phyloP scores from a whole-genome alignment of 2,113 vertebrate species.

The Tretioscincus oriximinensis region DNA sequence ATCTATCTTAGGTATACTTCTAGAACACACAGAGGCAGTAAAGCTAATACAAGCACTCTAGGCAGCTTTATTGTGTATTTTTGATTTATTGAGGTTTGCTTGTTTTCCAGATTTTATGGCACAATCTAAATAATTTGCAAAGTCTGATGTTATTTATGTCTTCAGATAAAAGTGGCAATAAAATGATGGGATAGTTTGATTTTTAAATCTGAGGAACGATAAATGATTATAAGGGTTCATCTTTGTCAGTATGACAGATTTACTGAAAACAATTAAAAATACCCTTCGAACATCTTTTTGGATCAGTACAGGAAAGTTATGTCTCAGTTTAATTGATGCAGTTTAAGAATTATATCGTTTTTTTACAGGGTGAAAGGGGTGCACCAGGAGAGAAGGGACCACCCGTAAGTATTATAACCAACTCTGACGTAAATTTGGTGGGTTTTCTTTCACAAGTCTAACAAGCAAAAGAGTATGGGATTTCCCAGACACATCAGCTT shows the following conservation, averaged over 20 bases:
- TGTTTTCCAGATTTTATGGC: background rate
- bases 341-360: conserved; percentile 46
- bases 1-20: too few species aligned
- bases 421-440: background rate
- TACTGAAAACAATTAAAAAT: background rate
- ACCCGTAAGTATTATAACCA: conserved; percentile 83
- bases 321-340: conserved; percentile 7
- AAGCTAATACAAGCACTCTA: too few species aligned
- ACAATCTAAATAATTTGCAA: background rate
- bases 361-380: conserved; percentile 90
- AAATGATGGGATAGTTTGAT: background rate
- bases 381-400: conserved; percentile 88
- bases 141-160: background rate
- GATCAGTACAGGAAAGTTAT: background rate
- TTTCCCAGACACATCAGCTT: too few species aligned
- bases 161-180: background rate
- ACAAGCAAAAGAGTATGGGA: too few species aligned
- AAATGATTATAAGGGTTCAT: background rate
- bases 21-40: too few species aligned
- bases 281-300: background rate
- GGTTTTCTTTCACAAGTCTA: background rate
- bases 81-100: background rate
- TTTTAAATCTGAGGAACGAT: background rate
- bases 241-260: background rate
- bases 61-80: background rate